Conservation (phyloP, 2,888 invertebrate species). For the Geophilus truncorum region DNA sequence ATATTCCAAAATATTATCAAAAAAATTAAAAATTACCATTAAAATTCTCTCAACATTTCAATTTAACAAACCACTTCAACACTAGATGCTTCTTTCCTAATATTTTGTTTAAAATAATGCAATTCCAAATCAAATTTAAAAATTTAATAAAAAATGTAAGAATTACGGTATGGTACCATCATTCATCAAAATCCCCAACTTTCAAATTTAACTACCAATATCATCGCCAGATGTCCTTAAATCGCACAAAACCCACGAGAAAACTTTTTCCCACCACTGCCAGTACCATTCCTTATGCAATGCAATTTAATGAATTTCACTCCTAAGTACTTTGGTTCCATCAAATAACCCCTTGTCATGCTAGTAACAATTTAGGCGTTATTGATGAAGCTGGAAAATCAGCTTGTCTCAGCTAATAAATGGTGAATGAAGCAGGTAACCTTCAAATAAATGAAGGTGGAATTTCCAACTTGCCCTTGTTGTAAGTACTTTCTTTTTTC, state of each 20-base stretch:
- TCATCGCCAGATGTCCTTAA: background rate
- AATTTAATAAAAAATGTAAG: too few species aligned
- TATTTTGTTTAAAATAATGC: too few species aligned
- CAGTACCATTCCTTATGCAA: too few species aligned
- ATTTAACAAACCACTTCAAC: too few species aligned
- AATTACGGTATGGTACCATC: too few species aligned
- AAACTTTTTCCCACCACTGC: background rate
- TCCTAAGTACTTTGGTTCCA: background rate
- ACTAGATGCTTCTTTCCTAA: too few species aligned
- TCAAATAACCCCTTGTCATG: conserved; percentile 11
- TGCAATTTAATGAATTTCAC: background rate
- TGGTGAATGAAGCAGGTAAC: background rate
- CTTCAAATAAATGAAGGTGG: conserved; percentile 6
- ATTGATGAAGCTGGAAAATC: background rate
- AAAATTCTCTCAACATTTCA: too few species aligned
- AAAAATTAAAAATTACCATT: too few species aligned
- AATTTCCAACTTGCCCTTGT: conserved; percentile 1
- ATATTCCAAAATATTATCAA: too few species aligned
- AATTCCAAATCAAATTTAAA: too few species aligned
- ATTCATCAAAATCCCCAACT: too few species aligned
- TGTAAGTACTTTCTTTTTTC: background rate
- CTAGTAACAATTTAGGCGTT: background rate
- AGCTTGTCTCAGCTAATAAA: conserved; percentile 2
- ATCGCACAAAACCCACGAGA: background rate
- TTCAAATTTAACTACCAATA: too few species aligned